Conservation (phyloP, 2,113 vertebrate species). For the Cochlearius cochlearius region DNA sequence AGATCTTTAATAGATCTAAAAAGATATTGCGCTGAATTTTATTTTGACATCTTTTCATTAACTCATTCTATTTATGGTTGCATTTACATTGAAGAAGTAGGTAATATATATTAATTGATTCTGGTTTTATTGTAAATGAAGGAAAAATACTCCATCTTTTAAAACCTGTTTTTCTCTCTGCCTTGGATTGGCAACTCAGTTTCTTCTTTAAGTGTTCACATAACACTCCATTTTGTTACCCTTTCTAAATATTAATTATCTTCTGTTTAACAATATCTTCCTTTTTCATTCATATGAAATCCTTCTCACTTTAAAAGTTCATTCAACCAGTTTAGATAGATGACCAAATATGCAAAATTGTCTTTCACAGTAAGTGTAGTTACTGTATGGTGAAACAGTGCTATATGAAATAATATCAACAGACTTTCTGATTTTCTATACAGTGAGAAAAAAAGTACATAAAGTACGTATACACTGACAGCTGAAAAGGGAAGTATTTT, state of each 20-base stretch:
- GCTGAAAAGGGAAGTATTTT: background rate
- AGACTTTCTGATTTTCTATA: background rate
- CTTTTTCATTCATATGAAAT: background rate
- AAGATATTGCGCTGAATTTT: background rate
- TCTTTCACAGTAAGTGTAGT: background rate
- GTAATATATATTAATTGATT: background rate
- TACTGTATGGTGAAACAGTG: background rate
- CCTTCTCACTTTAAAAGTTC: background rate
- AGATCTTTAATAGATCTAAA: background rate
- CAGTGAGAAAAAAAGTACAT: background rate
- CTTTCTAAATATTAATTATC: background rate
- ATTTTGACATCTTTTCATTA: background rate
- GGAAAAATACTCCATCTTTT: background rate
- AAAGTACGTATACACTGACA: background rate
- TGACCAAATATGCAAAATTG: background rate
- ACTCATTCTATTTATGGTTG: background rate
- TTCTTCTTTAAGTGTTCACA: background rate
- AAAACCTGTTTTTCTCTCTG: background rate
- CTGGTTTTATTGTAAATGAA: background rate
- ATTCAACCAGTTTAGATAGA: background rate
- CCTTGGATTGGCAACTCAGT: background rate
- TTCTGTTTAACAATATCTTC: background rate
- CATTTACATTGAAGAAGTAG: background rate
- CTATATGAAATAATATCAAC: background rate
- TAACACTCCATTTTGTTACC: background rate